Evolutionary conservation across 2,888 invertebrate genomes (phyloP), one percentile per base, ranked within the genome.

Genomic region (Strigamia maritima): DNA sequence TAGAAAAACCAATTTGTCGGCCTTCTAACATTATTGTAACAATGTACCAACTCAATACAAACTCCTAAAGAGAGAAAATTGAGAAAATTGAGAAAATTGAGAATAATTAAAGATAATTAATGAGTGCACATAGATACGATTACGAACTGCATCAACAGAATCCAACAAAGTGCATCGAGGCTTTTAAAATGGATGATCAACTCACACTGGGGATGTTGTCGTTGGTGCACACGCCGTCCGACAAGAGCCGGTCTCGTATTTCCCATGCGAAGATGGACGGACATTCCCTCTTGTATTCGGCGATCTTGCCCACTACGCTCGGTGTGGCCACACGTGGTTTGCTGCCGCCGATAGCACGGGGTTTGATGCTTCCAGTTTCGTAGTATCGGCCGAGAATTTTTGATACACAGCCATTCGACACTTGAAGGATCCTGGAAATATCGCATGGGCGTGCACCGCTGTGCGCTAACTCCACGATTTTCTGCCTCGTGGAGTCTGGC

Each of bases 251-350:
- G 85, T 98, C 98, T 79, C 97, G 89, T 86, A 98, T 98, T 89
- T 98, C 98, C 98, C 98, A 98, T 76, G 98, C 97, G 89, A 98
- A 98, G 87, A 98, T 98, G 83, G 96, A 96, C 40, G 97, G 97
- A 87, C 97, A 97, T 87, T 98, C 97, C 79, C 97, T 89, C 88
- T 98, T 98, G 90, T 96, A 98, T 86, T 95, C 94, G 79, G 97
- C 96, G 84, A 98, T 97, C 89, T 96, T 96, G 87, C 91, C 91
- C 82, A 97, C 97, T 82, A 98, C 98, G 60, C 93, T 93, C 79
- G 93, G 93, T 78, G 97, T 97, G 81, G 96, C 97, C 80, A 97
- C 97, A 83, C 97, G 90, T 14, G 97, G 97, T 87, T 97, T 97
- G 79, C 95, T 96, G 81, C 98, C 98, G 81, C 98, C 97, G 86